Conservation (phyloP, 2,888 invertebrate genomes). For the Cyrtodaria siliqua region DNA sequence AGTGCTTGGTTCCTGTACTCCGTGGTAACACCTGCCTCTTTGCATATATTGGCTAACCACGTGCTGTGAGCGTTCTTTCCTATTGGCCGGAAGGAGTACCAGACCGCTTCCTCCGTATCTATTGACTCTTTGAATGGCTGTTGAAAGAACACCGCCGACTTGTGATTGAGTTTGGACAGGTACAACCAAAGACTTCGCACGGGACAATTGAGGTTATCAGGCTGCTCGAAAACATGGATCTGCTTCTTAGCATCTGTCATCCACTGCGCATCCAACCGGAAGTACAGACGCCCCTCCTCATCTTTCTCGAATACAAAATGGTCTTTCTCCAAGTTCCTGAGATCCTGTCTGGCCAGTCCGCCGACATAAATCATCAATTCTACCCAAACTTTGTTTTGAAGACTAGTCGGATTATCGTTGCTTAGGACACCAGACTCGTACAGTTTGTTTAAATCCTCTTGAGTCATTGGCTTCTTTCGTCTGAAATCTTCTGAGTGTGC, state of each 20-base stretch:
- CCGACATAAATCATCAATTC: slow-evolving; percentile 61
- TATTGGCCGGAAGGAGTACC: slow-evolving; percentile 53
- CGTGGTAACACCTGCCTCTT: slow-evolving; percentile 46
- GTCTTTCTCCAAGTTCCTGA: slow-evolving; percentile 50
- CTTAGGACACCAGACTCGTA: slow-evolving; percentile 46
- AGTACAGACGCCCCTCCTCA: slow-evolving; percentile 39
- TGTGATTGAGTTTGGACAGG: slow-evolving; percentile 50
- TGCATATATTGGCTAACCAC: slow-evolving; percentile 52
- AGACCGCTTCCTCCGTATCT: slow-evolving; percentile 16
- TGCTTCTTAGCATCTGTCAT: slow-evolving; percentile 38
- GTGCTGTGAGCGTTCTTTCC: slow-evolving; percentile 61
- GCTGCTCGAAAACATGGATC: slow-evolving; percentile 58
- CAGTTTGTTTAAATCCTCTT: slow-evolving; percentile 42
- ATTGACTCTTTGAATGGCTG: slow-evolving; percentile 42
- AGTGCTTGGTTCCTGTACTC: slow-evolving; percentile 55
- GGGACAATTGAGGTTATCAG: slow-evolving; percentile 55
- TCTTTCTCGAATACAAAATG: slow-evolving; percentile 53
- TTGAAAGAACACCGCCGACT: slow-evolving; percentile 53
- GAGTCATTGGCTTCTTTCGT: slow-evolving; percentile 39
- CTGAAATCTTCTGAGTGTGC: not conserved
- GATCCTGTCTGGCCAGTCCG: slow-evolving; percentile 51
- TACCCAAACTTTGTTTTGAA: slow-evolving; percentile 64
- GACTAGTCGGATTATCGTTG: slow-evolving; percentile 30
- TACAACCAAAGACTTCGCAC: slow-evolving; percentile 49
- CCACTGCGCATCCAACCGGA: slow-evolving; percentile 39